Base-by-base conservation (phyloP, 2,888 invertebrate species). In the Ormyrus nitidulus region DNA sequence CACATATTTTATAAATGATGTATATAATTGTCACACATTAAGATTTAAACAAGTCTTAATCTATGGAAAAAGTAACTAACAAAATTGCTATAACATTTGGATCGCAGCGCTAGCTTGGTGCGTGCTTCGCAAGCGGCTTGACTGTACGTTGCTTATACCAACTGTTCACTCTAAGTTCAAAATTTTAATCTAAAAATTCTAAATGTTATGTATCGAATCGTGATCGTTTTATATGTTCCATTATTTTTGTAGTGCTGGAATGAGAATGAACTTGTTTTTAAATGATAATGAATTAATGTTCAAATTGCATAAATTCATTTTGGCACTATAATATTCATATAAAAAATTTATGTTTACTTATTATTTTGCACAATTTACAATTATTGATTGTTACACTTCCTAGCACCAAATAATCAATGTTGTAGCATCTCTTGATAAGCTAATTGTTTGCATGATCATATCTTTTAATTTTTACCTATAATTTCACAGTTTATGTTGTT, bases 91-190 rank as follows among this genome's bases (percentile, higher is more conserved):
- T 81, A 81, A 84, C 62, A 81, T 84, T 85, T 80, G 81, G 86
- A 86, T 91, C 91, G 93, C 94, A 96, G 97, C 97, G 84, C 92
- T 97, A 92, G 96, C 97, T 90, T 98, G 97, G 97, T 96, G 96
- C 93, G 95, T 97, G 85, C 95, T 97, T 91, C 94, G 97, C 91
- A 96, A 96, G 91, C 94, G 97, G 88, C 94, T 97, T 91, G 97
- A 97, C 92, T 96, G 97, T 97, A 95, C 93, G 96, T 95, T 91
- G 84, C 84, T 83, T 82, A 62, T 74, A 78, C 80, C 74, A 73
- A 79, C 19, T 51, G 56, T 69, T 7, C 10, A 64, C 11, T 59
- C 19, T 76, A 77, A 66, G 59, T 72, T 64, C 54, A 62, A 79
- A 65, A 73, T 73, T 56, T 19, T 62, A 69, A 10, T 62, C 34